Evolutionary conservation across 2,797 vertebrate genomes (phyloP), one percentile per base, ranked within the genome.

Genomic region (Gymnodraco acuticeps): DNA sequence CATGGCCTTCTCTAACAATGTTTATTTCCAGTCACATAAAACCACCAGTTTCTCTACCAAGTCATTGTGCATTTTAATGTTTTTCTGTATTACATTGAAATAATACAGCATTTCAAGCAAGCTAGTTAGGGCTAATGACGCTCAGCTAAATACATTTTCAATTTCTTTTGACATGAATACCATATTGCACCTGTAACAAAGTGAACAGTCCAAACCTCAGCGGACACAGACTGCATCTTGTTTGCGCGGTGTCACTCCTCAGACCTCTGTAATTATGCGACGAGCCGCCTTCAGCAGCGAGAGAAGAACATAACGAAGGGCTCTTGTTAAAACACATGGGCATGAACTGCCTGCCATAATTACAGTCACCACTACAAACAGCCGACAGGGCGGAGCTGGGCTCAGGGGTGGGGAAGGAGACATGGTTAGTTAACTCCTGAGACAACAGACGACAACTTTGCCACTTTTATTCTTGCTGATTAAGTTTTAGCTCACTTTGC

Each of bases 321-420:
- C 63, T 75, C 80, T 86, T 31, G 75, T 89, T 86, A 91, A 89
- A 91, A 84, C 60, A 80, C 79, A 56, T 61, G 83, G 71, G 70
- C 68, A 76, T 68, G 64, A 81, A 70, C 73, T 76, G 85, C 65
- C 76, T 79, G 70, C 77, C 83, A 64, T 93, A 89, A 94, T 94
- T 93, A 90, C 73, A 78, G 83, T 63, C 41, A 84, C 89, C 90
- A 93, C 89, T 85, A 93, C 90, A 94, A 90, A 93, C 83, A 84
- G 72, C 55, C 81, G 60, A 66, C 88, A 87, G 91, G 93, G 92
- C 54, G 88, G 88, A 80, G 89, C 77, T 74, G 82, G 70, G 83
- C 69, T 78, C 50, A 76, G 79, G 82, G 76, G 71, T 76, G 74
- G 69, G 61, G 71, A 80, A 81, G 87, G 89, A 93, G 92, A 93